Evolutionary conservation across 2,113 vertebrate species (phyloP).

Genomic region (Syngnathus scovelli): DNA sequence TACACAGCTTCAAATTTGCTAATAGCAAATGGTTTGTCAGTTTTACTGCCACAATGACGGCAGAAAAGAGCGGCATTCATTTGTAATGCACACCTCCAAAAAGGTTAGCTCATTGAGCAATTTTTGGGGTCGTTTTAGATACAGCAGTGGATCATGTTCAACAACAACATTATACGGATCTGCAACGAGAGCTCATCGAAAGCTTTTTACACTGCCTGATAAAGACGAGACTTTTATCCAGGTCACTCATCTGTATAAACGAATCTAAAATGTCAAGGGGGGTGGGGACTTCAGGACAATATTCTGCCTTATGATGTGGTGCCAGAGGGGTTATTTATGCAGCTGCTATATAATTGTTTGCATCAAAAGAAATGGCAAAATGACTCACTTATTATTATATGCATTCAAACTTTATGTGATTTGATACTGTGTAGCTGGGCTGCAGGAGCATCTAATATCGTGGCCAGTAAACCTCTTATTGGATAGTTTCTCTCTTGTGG

Average conservation of each 20-base stretch:
- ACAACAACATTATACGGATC: not conserved
- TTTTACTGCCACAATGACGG: too few species aligned
- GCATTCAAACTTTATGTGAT: not conserved
- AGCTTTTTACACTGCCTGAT: not conserved
- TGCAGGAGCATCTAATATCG: not conserved
- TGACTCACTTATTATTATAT: not conserved
- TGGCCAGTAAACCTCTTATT: not conserved
- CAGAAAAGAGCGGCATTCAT: not conserved
- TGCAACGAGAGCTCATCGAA: not conserved
- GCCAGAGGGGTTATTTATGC: not conserved
- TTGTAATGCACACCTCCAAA: not conserved
- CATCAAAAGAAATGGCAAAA: not conserved
- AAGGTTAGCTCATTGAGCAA: not conserved
- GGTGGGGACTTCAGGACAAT: not conserved
- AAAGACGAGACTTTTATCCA: not conserved
- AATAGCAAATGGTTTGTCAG: too few species aligned
- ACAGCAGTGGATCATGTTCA: not conserved
- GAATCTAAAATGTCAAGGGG: not conserved
- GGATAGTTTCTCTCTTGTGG: not conserved
- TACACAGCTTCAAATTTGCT: too few species aligned
- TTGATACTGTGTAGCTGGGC: not conserved
- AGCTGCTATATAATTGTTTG: not conserved
- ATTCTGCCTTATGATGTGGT: not conserved
- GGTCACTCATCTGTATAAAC: not conserved
- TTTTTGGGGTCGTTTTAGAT: not conserved